Base-by-base conservation (phyloP, 2,797 vertebrate species). In the Lophius americanus region DNA sequence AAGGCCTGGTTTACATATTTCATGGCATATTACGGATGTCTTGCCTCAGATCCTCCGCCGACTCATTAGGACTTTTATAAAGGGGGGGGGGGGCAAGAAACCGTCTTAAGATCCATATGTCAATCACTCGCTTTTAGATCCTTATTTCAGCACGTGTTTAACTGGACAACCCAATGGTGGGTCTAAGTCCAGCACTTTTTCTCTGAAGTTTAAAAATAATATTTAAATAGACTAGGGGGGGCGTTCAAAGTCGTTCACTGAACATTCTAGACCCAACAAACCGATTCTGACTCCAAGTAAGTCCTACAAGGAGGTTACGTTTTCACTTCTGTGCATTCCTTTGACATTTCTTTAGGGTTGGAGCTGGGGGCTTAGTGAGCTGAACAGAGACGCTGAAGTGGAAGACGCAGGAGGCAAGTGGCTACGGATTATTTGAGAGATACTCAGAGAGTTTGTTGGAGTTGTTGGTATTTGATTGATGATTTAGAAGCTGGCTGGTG, bases 1-100 rank as follows among this genome's bases (percentile, higher is more conserved):
- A 86, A n/a, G 82, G 88, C 82, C 75, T 59, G 73, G 66, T 76
- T 81, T 92, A 92, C 90, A 92, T 91, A 91, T 90, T 92, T 92
- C 82, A 92, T 89, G 85, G 82, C 87, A 91, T 88, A 90, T 92
- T 92, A 93, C 88, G 67, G 88, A 91, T 90, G 84, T 86, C 85
- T 91, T 92, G 85, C 89, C 88, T 92, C 85, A 92, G 85, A 85
- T 89, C 70, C 51, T 75, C 81, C 65, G 85, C 88, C 89, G 91
- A 88, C 88, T 92, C 88, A 91, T 92, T 91, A 92, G 82, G 82
- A 87, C 79, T 85, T 88, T 90, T 83, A 92, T 85, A 81, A 87
- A 79, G 70, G 64, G 60, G 68, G 64, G 64, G 74, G 64, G 48
- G 43, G 59, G 71, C 55, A 49, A 51, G 60, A 73, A 70, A 69